phyloP scores from a whole-genome alignment of 1,140 invertebrate genomes.

The Aphidius ervi region DNA sequence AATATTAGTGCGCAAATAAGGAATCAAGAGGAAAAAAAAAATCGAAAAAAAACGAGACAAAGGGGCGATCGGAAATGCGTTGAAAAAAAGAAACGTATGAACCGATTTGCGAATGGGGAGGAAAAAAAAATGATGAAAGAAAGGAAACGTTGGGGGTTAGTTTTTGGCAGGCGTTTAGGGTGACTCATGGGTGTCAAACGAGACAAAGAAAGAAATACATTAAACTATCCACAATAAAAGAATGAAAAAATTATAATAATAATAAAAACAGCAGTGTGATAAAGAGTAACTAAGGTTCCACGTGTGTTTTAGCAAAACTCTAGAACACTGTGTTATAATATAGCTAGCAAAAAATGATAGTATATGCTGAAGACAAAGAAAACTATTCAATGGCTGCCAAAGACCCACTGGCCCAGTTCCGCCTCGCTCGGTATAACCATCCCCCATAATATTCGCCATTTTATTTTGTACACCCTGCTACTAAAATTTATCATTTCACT shows the following conservation, averaged over 20 bases:
- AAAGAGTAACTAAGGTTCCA: not conserved
- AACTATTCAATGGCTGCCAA: constrained; percentile 42
- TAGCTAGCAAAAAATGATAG: too few relatives aligned
- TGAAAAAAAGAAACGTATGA: constrained; percentile 7
- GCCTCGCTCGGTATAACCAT: constrained; percentile 26
- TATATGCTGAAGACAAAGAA: constrained; percentile 22
- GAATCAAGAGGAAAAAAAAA: not conserved
- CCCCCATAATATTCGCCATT: constrained; percentile 15
- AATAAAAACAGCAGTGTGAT: not conserved
- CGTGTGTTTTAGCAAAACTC: not conserved
- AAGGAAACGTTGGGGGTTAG: constrained; percentile 13
- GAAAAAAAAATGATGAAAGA: constrained; percentile 12
- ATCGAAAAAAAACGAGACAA: not conserved
- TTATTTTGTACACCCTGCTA: constrained; percentile 32
- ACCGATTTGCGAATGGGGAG: too few relatives aligned
- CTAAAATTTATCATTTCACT: constrained; percentile 9
- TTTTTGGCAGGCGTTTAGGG: constrained; percentile 18
- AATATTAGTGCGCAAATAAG: constrained; percentile 9
- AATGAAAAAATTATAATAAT: constrained; percentile 1
- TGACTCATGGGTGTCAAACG: constrained; percentile 14
- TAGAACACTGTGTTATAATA: too few relatives aligned
- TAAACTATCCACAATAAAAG: not conserved
- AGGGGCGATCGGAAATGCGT: constrained; percentile 11
- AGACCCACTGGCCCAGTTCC: constrained; percentile 50
- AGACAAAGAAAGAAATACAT: too few relatives aligned